phyloP scores from a whole-genome alignment of 2,113 vertebrate species.

The Carassius auratus region DNA sequence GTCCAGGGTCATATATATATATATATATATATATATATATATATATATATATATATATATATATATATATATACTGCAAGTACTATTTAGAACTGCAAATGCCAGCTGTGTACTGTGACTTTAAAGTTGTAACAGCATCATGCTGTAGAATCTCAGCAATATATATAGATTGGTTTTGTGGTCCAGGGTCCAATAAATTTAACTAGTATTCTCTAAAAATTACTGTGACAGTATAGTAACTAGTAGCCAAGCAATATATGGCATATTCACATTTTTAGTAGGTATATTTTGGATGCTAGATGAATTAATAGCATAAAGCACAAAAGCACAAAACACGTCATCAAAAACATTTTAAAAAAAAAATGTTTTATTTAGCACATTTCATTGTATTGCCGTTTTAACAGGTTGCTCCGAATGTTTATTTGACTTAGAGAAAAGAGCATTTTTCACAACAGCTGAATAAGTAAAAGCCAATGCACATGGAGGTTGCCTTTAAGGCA shows the following conservation, averaged over 20 bases:
- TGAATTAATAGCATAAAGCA: neutral
- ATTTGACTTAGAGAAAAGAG: neutral
- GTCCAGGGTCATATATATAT: too few species aligned
- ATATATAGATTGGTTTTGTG: neutral
- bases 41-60: too few species aligned
- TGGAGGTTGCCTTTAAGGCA: neutral
- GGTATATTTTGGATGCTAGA: neutral
- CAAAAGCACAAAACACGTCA: neutral
- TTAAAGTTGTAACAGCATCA: too few species aligned
- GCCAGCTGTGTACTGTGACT: too few species aligned
- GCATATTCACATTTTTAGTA: neutral
- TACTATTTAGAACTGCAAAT: too few species aligned
- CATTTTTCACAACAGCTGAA: conserved; percentile 7
- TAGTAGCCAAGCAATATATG: neutral
- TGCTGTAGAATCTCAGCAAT: too few species aligned
- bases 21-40: too few species aligned
- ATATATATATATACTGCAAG: too few species aligned
- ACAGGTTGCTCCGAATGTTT: neutral
- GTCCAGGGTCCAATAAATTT: neutral
- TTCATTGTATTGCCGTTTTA: neutral
- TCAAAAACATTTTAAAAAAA: neutral
- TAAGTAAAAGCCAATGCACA: neutral
- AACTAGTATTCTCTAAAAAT: neutral
- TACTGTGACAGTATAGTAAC: neutral
- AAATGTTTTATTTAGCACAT: neutral